phyloP scores from a whole-genome alignment of 2,113 vertebrate genomes.

The Saguinus midas region DNA sequence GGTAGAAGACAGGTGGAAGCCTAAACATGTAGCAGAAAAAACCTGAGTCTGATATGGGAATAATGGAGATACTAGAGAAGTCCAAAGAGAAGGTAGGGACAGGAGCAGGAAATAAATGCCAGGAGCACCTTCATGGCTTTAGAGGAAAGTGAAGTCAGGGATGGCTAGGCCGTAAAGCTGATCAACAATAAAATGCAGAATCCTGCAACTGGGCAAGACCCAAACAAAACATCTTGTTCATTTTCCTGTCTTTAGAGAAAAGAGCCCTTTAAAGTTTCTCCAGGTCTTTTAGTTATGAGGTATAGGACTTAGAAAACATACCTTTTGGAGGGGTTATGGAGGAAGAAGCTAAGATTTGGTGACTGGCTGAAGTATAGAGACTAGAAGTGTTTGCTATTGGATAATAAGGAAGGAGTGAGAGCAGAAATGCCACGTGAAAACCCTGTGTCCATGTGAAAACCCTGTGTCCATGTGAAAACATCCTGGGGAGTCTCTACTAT shows the following conservation, averaged over 20 bases:
- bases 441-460: slow-evolving; percentile 55
- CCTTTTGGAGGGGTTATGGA: not conserved
- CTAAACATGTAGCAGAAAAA: slow-evolving; percentile 25
- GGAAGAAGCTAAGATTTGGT: not conserved
- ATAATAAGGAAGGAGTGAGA: not conserved
- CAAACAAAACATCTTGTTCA: not conserved
- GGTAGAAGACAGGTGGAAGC: not conserved
- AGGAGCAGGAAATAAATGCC: not conserved
- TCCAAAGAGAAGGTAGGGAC: not conserved
- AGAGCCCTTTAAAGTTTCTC: not conserved
- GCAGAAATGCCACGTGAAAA: slow-evolving; percentile 14
- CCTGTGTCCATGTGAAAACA: slow-evolving; percentile 56
- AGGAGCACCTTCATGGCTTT: not conserved
- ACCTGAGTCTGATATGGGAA: not conserved
- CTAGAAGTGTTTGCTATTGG: not conserved
- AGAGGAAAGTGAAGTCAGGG: not conserved
- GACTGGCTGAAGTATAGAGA: not conserved
- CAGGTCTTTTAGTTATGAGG: slow-evolving; percentile 10
- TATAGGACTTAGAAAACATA: not conserved
- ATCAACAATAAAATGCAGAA: not conserved
- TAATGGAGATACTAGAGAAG: not conserved
- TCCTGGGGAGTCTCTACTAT: not conserved
- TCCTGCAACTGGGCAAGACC: not conserved
- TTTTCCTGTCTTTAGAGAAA: slow-evolving; percentile 38
- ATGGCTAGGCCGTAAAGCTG: not conserved